Evolutionary conservation across 2,888 invertebrate genomes (phyloP), one percentile per base, ranked within the genome.

Genomic region (Tiliacea citrago): DNA sequence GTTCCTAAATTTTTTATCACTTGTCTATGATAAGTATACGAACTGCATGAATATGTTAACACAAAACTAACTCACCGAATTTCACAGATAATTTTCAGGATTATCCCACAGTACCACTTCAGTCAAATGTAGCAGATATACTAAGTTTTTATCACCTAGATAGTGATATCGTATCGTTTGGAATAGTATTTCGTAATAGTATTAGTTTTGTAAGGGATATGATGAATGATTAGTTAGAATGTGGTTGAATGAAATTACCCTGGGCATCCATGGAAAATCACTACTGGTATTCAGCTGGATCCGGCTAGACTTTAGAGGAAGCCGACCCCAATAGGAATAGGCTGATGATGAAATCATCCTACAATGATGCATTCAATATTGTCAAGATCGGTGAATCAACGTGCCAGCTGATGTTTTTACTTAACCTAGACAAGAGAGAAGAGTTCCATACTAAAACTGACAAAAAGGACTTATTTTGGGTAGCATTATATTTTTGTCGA

Each of bases 111-210:
- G 61, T 24, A 71, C 73, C 69, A 77, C 77, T 77, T 73, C 57
- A 49, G 16, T 2, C 53, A 49, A 78, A 61, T 39, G 61, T 71
- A 55, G n/a, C 13, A 57, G 57, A 68, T 71, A 74, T 55, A 81
- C 81, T 81, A 66, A 68, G 8, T 42, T 45, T 42, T 77, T 82
- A 81, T 78, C 82, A 24, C 0, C 12, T 0, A 39, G 65, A 51
- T 71, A 68, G 6, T 42, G 82, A 24, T 77, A 73, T 57, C 73
- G 29, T 53, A 82, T 73, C 61, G 13, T 53, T 18, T 47, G 1
- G 35, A 42, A 60, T 77, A 77, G 47, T 82, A 73, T 74, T 82
- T 82, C 67, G 66, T 62, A 74, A 72, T 68, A 66, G 29, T 55
- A 61, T 71, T 66, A 18, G 35, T 69, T 67, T 82, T 62, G 45